These are phyloP conservation scores for Lagodon rhomboides DNA, from an alignment of 2,797 vertebrate species.

Conservation along the genomic window DNA sequence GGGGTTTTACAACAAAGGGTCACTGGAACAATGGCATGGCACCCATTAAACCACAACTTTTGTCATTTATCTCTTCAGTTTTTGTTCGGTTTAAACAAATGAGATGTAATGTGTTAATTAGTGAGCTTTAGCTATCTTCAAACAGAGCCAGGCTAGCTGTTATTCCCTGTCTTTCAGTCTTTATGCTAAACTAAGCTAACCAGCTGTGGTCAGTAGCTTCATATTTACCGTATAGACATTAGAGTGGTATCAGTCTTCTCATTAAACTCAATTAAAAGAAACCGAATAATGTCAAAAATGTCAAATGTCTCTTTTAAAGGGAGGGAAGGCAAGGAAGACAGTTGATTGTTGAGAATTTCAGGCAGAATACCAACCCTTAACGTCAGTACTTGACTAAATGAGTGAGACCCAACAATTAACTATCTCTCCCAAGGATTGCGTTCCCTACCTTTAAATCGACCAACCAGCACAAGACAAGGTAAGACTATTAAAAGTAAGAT, in stretches of 20 bases:
- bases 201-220: not conserved
- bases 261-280: not conserved
- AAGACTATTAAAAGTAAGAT: not conserved
- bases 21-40: no score
- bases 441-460: not conserved
- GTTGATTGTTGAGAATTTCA: no score
- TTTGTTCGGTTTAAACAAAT: not conserved
- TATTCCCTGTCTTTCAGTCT: not conserved
- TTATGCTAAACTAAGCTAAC: not conserved
- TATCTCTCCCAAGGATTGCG: no score
- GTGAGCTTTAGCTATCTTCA: not conserved
- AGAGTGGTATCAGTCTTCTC: not conserved
- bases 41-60: not conserved
- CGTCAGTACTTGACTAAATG: no score
- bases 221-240: not conserved
- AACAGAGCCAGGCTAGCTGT: no score
- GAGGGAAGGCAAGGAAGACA: no score
- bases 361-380: no score
- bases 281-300: no score
- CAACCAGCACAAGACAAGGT: not conserved
- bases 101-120: not conserved
- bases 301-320: no score
- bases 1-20: no score
- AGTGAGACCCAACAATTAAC: no score
- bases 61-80: not conserved